These are phyloP conservation scores for Athalia cordata DNA, from an alignment of 2,888 invertebrate species.

Conservation along the genomic window DNA sequence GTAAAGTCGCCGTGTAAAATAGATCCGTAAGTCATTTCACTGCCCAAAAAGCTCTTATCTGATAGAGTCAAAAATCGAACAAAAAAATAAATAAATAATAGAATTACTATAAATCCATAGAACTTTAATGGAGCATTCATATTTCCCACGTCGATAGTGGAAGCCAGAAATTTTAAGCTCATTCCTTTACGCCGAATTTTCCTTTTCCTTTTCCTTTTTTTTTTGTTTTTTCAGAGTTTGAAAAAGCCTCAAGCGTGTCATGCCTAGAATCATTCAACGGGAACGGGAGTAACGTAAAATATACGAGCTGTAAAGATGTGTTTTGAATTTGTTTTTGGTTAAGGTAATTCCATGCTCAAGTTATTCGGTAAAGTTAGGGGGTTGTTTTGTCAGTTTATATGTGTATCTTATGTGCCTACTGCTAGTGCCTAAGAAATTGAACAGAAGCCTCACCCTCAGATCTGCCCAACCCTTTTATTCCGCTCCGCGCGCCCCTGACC, in stretches of 20 bases:
- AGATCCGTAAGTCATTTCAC: too few species aligned
- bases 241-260: neutral
- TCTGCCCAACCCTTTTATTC: neutral
- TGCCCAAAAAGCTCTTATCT: too few species aligned
- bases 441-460: slow-evolving; percentile 5
- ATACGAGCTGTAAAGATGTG: neutral
- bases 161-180: neutral
- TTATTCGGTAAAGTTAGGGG: neutral
- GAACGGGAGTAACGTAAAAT: too few species aligned
- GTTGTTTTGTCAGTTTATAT: too few species aligned
- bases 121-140: too few species aligned
- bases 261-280: neutral
- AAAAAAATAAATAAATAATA: neutral
- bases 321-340: neutral
- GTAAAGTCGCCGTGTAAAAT: too few species aligned
- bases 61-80: neutral
- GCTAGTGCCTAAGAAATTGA: slow-evolving; percentile 20
- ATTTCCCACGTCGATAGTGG: too few species aligned
- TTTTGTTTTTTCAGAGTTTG: neutral
- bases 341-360: neutral
- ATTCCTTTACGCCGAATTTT: neutral
- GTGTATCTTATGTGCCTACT: neutral
- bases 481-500: too few species aligned
- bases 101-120: neutral
- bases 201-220: neutral